phyloP scores from a whole-genome alignment of 2,888 invertebrate species.

The Phengaris arion region DNA sequence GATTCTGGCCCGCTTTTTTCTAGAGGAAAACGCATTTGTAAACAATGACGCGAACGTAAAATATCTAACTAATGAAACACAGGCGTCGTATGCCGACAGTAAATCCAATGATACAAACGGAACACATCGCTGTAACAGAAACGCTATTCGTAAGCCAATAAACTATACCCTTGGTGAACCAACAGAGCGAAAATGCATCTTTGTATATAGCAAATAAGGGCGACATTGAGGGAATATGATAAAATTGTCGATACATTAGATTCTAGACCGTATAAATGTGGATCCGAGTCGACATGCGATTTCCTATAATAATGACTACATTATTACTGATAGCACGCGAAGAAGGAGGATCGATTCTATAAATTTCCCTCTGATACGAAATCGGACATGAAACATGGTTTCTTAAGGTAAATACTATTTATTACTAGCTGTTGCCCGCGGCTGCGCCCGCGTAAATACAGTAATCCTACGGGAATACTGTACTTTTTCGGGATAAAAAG shows the following conservation, averaged over 20 bases:
- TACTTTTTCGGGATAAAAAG: no score
- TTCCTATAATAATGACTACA: conserved; percentile 15
- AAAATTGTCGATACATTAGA: conserved; percentile 17
- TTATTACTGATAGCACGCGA: conserved; percentile 5
- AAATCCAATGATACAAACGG: conserved; percentile 28
- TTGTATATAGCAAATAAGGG: not conserved
- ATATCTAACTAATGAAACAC: conserved; percentile 27
- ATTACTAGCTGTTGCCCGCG: no score
- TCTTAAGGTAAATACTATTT: conserved; percentile 1
- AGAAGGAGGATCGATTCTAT: not conserved
- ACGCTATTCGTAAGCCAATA: conserved; percentile 22
- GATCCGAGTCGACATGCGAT: conserved; percentile 20
- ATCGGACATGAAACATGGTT: not conserved
- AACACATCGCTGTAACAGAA: conserved; percentile 23
- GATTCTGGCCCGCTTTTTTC: not conserved
- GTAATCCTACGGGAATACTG: no score
- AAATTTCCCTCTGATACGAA: conserved; percentile 1
- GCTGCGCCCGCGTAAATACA: no score
- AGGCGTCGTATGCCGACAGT: conserved; percentile 14
- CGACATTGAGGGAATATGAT: not conserved
- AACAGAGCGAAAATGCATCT: not conserved
- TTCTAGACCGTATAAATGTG: conserved; percentile 20
- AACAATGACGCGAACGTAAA: not conserved
- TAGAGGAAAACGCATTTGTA: not conserved
- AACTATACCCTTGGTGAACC: conserved; percentile 1